Evolutionary conservation across 2,888 invertebrate species (phyloP).

Genomic region (Phragmatobia fuliginosa): DNA sequence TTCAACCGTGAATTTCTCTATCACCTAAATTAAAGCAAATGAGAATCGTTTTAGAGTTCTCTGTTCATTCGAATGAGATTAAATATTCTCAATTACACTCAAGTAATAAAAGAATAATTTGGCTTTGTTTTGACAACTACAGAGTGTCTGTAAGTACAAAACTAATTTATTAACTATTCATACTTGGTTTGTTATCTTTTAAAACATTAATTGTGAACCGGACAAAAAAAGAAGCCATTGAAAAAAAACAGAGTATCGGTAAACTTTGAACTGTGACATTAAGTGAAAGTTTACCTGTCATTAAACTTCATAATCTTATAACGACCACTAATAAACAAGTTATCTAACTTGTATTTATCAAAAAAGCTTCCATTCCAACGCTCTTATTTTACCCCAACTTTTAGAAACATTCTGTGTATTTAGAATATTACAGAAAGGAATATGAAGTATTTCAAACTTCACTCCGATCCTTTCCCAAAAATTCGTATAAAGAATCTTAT

Average conservation of each 20-base stretch:
- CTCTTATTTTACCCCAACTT: neutral
- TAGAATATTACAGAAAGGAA: neutral
- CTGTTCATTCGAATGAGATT: conserved; percentile 5
- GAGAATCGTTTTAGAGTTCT: conserved; percentile 3
- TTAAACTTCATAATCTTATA: neutral
- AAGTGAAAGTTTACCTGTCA: neutral
- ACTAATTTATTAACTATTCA: neutral
- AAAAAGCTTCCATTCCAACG: neutral
- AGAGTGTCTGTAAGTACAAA: neutral
- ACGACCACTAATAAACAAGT: neutral
- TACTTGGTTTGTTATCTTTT: neutral
- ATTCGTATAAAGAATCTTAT: too few species aligned
- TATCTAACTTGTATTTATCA: neutral
- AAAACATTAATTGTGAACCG: neutral
- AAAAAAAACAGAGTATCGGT: neutral
- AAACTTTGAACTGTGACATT: neutral
- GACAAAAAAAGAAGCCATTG: neutral
- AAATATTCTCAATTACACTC: conserved; percentile 1
- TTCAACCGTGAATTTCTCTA: conserved; percentile 3
- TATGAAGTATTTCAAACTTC: neutral
- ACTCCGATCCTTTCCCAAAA: neutral
- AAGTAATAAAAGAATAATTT: conserved; percentile 1
- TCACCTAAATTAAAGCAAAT: conserved; percentile 7
- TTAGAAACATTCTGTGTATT: neutral
- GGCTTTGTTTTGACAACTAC: neutral